Conservation (phyloP, 2,888 invertebrate genomes). For the Ferdinandea cuprea region DNA sequence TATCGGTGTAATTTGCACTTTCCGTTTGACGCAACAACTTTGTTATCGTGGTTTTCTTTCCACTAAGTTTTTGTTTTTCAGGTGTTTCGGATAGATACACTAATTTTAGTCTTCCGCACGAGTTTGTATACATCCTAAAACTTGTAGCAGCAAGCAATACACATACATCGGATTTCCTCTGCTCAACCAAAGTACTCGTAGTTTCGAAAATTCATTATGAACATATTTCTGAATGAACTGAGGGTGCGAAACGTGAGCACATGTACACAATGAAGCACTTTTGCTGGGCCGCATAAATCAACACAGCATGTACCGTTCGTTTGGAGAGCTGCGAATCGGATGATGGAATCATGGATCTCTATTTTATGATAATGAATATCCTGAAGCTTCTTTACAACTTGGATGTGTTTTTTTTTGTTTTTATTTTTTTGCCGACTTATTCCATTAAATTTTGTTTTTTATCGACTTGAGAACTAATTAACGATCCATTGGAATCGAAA, state of each 20-base stretch:
- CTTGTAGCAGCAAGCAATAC: slow-evolving; percentile 34
- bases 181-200: not conserved
- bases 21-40: slow-evolving; percentile 12
- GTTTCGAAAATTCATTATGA: slow-evolving; percentile 31
- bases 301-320: slow-evolving; percentile 18
- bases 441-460: slow-evolving; percentile 14
- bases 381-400: not conserved
- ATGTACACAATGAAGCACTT: not conserved
- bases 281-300: slow-evolving; percentile 23
- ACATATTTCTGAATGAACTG: slow-evolving; percentile 13
- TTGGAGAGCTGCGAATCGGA: not conserved
- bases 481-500: slow-evolving; percentile 17
- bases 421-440: no score
- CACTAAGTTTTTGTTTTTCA: slow-evolving; percentile 25
- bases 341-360: not conserved
- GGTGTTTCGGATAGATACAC: slow-evolving; percentile 55
- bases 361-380: slow-evolving; percentile 33
- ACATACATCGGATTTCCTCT: slow-evolving; percentile 17
- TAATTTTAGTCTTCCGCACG: slow-evolving; percentile 68
- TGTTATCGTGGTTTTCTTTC: not conserved
- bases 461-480: slow-evolving; percentile 35
- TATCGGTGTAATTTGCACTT: slow-evolving; percentile 28
- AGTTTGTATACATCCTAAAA: slow-evolving; percentile 60
- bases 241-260: not conserved
- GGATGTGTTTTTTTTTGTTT: not conserved